Evolutionary conservation across 2,797 vertebrate species (phyloP).

Genomic region (Phoxinus dragarum): DNA sequence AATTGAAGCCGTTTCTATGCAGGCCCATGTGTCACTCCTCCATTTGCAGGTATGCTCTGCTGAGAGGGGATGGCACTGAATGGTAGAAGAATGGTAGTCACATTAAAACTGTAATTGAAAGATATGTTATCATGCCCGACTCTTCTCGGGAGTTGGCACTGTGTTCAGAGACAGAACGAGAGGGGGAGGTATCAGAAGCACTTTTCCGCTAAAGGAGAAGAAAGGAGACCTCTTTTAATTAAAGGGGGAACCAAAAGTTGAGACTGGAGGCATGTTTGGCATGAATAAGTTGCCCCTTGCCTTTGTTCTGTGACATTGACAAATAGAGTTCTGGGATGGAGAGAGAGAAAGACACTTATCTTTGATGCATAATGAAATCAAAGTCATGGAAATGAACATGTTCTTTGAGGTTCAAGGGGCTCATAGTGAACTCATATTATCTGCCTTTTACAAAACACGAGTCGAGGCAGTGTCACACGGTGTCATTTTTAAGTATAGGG

Average conservation of each 20-base stretch:
- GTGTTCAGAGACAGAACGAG: conserved; percentile 38
- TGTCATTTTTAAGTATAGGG: conserved; percentile 48
- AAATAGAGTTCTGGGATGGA: conserved; percentile 79
- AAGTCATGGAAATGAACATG: conserved; percentile 82
- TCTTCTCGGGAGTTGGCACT: conserved; percentile 70
- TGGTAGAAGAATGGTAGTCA: conserved; percentile 77
- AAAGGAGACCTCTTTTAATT: conserved; percentile 80
- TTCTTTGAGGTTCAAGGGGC: conserved; percentile 81
- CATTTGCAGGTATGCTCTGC: conserved; percentile 73
- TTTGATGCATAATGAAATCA: conserved; percentile 84
- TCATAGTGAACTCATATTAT: conserved; percentile 78
- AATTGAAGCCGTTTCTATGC: conserved; percentile 74
- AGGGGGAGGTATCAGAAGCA: conserved; percentile 75
- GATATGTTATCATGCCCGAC: conserved; percentile 82
- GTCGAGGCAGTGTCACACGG: conserved; percentile 64
- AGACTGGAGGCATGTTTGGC: conserved; percentile 83
- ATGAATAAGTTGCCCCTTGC: conserved; percentile 81
- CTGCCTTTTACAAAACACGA: conserved; percentile 72
- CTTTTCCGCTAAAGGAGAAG: conserved; percentile 69
- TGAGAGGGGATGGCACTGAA: conserved; percentile 66
- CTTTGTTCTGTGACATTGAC: conserved; percentile 84
- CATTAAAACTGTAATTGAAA: conserved; percentile 87
- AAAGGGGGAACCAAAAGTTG: conserved; percentile 79
- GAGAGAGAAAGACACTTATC: conserved; percentile 76
- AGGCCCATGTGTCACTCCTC: conserved; percentile 73